Percentiles rank a stretch among this genome's conserved stretches.
phyloP scores from a whole-genome alignment of 1,140 invertebrate genomes.

The Sitobion miscanthi region DNA sequence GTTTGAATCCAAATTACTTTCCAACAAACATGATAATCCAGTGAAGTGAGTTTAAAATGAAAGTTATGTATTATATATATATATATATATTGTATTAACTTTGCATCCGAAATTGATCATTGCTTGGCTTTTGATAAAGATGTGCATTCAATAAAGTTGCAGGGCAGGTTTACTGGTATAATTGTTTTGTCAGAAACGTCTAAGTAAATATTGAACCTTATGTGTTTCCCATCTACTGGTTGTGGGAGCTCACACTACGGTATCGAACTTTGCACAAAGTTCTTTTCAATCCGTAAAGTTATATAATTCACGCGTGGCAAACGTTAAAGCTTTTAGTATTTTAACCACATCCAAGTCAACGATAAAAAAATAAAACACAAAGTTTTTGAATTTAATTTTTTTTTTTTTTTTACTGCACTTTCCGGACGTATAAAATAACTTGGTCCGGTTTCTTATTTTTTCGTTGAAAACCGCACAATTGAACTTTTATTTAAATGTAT shows the following conservation, averaged over 20 bases:
- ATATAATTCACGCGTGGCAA: slow-evolving; percentile 49
- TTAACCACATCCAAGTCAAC: slow-evolving; percentile 39
- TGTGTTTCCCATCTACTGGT: slow-evolving; percentile 1
- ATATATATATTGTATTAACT: background rate
- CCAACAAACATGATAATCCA: background rate
- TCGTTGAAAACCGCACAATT: slow-evolving; percentile 45
- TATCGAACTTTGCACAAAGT: slow-evolving; percentile 27
- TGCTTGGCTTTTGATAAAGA: background rate
- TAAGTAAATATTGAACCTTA: slow-evolving; percentile 41
- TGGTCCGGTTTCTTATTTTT: slow-evolving; percentile 36
- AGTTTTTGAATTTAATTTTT: slow-evolving; percentile 51
- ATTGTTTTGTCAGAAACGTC: slow-evolving; percentile 25
- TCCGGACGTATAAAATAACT: slow-evolving; percentile 45
- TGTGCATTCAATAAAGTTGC: slow-evolving; percentile 5
- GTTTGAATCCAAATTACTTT: background rate
- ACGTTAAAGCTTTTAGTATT: slow-evolving; percentile 55
- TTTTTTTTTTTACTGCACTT: slow-evolving; percentile 41
- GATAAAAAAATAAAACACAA: slow-evolving; percentile 54
- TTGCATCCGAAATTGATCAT: background rate
- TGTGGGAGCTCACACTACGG: background rate
- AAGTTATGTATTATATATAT: background rate
- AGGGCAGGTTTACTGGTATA: slow-evolving; percentile 32
- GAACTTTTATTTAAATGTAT: slow-evolving; percentile 56
- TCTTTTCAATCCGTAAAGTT: slow-evolving; percentile 52
- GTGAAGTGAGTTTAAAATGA: background rate